Evolutionary conservation across 2,113 vertebrate genomes (phyloP), one percentile per base, ranked within the genome.

Genomic region (Pollachius pollachius): DNA sequence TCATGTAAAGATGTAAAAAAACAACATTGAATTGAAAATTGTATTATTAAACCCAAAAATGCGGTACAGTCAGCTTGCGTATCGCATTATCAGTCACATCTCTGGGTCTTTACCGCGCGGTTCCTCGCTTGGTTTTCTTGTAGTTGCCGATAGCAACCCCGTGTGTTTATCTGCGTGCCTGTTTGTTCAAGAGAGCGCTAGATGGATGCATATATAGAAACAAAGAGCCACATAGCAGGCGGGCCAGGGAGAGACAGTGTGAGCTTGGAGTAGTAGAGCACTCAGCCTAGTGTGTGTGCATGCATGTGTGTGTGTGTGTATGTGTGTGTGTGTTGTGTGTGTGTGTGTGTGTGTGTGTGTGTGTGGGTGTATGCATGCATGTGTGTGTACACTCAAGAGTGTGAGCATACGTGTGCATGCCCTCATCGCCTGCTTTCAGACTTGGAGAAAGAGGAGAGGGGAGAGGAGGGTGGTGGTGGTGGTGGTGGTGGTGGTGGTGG

Each of bases 351-450:
- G 59, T 57, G 54, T 57, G 54, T 56, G 54, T 56, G 2, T 56
- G 54, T 56, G 59, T 67, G 54, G 21, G n/a, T 59, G 56, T 37
- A 58, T 52, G 30, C 30, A 30, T 5, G 5, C 30, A 30, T 30
- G 30, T 6, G 30, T 30, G 30, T 30, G 30, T 30, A 30, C 30
- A 30, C 30, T 30, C 30, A 30, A 5, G 30, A 30, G 58, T 60
- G 76, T 19, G 56, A 25, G 64, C 19, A 63, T 52, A 41, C 69
- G 54, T 12, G 56, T 30, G 13, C 84, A 81, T 41, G 65, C 76
- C 81, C 84, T 84, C 84, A 82, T 86, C 79, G 80, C 78, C 74
- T 76, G 74, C 84, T 86, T 78, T 85, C 76, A 85, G 85, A 84
- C 84, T 87, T 78, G 75, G 83, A 75, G 80, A 87, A 87, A 48